Evolutionary conservation across 2,888 invertebrate species (phyloP).

Genomic region (Rotaria socialis): DNA sequence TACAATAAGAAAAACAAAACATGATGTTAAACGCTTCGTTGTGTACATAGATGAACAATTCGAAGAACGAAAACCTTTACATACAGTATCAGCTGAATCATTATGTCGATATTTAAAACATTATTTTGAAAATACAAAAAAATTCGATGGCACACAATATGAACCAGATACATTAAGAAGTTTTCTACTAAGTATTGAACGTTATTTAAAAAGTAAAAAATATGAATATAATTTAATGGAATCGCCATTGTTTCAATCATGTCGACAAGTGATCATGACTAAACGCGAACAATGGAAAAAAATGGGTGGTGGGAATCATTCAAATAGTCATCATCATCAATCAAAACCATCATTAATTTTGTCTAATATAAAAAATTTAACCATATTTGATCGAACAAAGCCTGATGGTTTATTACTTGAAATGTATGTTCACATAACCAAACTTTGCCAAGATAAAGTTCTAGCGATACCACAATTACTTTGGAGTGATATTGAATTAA

Average conservation of each 20-base stretch:
- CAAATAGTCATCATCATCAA: not conserved
- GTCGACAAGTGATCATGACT: not conserved
- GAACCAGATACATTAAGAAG: slow-evolving; percentile 35
- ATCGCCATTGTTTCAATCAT: slow-evolving; percentile 17
- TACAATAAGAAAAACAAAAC: slow-evolving; percentile 27
- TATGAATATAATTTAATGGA: slow-evolving; percentile 34
- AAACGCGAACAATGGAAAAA: slow-evolving; percentile 32
- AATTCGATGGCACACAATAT: slow-evolving; percentile 23
- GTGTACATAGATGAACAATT: slow-evolving; percentile 30
- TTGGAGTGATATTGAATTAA: slow-evolving; percentile 18
- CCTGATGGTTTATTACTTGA: slow-evolving; percentile 11
- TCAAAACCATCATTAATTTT: not conserved
- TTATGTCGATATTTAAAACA: slow-evolving; percentile 27
- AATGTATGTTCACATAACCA: not conserved
- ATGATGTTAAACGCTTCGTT: slow-evolving; percentile 36
- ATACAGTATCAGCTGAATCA: not conserved
- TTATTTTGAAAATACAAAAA: slow-evolving; percentile 37
- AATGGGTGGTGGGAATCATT: not conserved
- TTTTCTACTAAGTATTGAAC: slow-evolving; percentile 23
- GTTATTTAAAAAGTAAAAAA: slow-evolving; percentile 24
- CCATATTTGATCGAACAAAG: not conserved
- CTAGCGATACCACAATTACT: not conserved
- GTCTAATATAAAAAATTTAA: not conserved
- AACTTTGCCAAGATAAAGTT: slow-evolving; percentile 2
- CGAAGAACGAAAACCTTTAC: not conserved